Conservation (phyloP, 2,888 invertebrate genomes). For the Lithophane ornitopus region DNA sequence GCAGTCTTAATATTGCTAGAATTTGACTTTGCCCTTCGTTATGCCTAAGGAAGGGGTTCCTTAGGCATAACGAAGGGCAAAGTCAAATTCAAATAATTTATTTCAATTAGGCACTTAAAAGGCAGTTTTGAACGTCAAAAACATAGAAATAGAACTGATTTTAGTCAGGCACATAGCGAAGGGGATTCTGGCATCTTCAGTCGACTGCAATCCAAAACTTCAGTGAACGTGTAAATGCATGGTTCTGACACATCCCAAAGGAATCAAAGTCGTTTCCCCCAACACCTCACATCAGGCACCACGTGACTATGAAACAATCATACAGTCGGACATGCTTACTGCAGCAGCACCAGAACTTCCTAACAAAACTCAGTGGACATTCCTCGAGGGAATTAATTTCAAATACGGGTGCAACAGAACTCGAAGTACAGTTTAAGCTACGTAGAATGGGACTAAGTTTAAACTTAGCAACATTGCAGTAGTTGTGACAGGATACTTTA, state of each 20-base stretch:
- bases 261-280: background rate
- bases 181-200: background rate
- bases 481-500: conserved; percentile 58
- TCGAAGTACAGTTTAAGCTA: conserved; percentile 55
- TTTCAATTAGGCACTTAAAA: too few relatives aligned
- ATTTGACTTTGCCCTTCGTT: too few relatives aligned
- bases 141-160: too few relatives aligned
- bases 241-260: conserved; percentile 4
- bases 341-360: conserved; percentile 10
- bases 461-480: conserved; percentile 49
- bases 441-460: conserved; percentile 48
- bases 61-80: too few relatives aligned
- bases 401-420: conserved; percentile 45
- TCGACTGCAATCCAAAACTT: background rate
- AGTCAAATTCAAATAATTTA: too few relatives aligned
- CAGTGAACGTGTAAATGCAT: background rate
- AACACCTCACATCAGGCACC: background rate
- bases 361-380: conserved; percentile 40
- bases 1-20: background rate
- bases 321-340: conserved; percentile 3
- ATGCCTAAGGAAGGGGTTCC: too few relatives aligned
- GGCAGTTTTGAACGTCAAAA: too few relatives aligned
- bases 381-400: conserved; percentile 53
- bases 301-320: conserved; percentile 19
- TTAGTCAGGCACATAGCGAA: background rate